Percentiles rank a stretch among this genome's conserved stretches.
Evolutionary conservation across 1,140 invertebrate species (phyloP).

Genomic region (Drosophila lowei): DNA sequence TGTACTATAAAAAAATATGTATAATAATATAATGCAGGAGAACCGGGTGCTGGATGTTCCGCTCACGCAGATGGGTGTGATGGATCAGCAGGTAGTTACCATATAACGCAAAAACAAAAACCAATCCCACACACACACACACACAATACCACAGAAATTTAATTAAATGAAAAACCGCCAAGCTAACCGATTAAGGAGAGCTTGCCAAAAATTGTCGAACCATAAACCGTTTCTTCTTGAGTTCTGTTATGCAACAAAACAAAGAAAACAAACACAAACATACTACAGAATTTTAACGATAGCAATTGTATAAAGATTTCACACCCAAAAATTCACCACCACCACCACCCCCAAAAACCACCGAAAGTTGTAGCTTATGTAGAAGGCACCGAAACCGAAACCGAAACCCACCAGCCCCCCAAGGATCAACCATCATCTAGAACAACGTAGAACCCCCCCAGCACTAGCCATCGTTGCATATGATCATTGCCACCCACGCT

Average conservation of each 20-base stretch:
- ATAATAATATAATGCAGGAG: conserved; percentile 84
- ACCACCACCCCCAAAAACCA: conserved; percentile 23
- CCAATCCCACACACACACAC: conserved; percentile 20
- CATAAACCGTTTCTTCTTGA: conserved; percentile 60
- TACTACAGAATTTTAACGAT: conserved; percentile 61
- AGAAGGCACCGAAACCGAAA: conserved; percentile 44
- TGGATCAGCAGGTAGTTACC: conserved; percentile 90
- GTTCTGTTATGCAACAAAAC: conserved; percentile 53
- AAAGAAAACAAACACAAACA: conserved; percentile 23
- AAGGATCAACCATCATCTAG: conserved; percentile 36
- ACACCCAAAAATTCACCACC: conserved; percentile 7
- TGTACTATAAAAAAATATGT: conserved; percentile 60
- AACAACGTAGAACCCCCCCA: conserved; percentile 24
- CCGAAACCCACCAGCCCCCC: not conserved
- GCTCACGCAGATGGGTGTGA: conserved; percentile 94
- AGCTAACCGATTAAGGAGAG: conserved; percentile 5
- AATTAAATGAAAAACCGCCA: conserved; percentile 27
- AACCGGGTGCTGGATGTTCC: conserved; percentile 91
- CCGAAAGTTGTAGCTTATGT: conserved; percentile 53
- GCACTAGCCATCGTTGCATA: conserved; percentile 35
- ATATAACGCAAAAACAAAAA: conserved; percentile 53
- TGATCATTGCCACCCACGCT: conserved; percentile 11
- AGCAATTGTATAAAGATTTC: conserved; percentile 55
- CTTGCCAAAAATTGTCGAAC: conserved; percentile 29
- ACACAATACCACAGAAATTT: conserved; percentile 18